Conservation (phyloP, 2,113 vertebrate species). For the Pholis gunnellus region DNA sequence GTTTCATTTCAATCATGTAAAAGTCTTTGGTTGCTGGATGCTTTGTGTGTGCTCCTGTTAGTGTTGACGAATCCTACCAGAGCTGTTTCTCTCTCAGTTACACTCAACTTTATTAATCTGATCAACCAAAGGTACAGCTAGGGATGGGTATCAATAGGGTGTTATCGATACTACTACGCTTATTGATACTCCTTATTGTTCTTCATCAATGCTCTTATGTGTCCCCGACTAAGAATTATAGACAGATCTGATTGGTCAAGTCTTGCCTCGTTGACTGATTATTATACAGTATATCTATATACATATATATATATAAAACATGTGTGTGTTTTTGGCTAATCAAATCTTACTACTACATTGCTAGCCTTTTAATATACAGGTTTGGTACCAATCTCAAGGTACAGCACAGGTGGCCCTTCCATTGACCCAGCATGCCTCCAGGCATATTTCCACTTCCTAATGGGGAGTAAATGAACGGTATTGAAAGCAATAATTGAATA, state of each 20-base stretch:
- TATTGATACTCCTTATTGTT: neutral
- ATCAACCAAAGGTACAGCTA: constrained; percentile 23
- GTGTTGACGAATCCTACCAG: neutral
- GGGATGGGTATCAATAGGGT: neutral
- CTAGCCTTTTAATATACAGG: neutral
- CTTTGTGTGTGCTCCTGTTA: neutral
- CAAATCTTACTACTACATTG: neutral
- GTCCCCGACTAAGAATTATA: neutral
- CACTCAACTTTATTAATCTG: neutral
- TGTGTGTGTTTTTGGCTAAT: neutral
- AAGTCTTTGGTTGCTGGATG: neutral
- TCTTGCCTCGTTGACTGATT: neutral
- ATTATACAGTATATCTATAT: too few species aligned
- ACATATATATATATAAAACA: too few species aligned
- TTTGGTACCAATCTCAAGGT: neutral
- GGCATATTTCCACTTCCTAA: constrained; percentile 9
- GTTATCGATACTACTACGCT: neutral
- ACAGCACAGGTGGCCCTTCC: neutral
- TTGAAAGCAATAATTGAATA: constrained; percentile 25
- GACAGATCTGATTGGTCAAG: neutral
- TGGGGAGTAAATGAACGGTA: neutral
- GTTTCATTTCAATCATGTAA: neutral
- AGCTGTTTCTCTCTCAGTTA: neutral
- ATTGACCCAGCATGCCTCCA: neutral
- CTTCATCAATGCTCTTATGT: neutral